Evolutionary conservation across 2,113 vertebrate genomes (phyloP).

Genomic region (Sander lucioperca): DNA sequence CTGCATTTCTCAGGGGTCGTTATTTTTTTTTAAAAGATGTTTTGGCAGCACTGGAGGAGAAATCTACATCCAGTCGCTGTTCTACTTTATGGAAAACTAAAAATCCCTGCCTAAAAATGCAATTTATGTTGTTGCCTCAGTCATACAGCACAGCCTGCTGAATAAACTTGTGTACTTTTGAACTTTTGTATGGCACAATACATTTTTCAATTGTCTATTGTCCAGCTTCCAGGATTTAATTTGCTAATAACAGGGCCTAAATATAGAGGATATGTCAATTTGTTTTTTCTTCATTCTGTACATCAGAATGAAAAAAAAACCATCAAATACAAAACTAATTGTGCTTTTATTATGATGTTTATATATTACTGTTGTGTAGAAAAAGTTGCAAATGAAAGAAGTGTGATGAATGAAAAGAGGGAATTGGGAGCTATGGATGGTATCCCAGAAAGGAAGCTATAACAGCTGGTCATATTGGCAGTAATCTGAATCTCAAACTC

Average conservation of each 20-base stretch:
- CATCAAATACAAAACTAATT: too few relatives aligned
- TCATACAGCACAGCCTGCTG: neutral
- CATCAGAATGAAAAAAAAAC: too few relatives aligned
- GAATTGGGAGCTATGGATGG: neutral
- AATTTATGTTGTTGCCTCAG: neutral
- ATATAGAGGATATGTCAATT: conserved; percentile 37
- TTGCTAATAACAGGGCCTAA: conserved; percentile 38
- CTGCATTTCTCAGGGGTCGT: conserved; percentile 34
- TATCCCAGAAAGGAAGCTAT: neutral
- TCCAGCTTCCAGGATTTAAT: conserved; percentile 23
- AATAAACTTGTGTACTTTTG: conserved; percentile 19
- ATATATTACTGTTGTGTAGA: neutral
- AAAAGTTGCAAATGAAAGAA: neutral
- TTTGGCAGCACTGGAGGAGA: neutral
- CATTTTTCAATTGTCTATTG: conserved; percentile 46
- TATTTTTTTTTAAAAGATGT: conserved; percentile 19
- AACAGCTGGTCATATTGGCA: neutral
- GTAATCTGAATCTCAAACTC: neutral
- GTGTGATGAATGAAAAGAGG: conserved; percentile 8
- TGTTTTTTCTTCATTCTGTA: conserved; percentile 22
- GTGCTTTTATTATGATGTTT: neutral
- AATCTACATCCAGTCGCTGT: conserved; percentile 2
- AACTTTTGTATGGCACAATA: neutral
- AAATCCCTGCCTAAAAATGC: neutral
- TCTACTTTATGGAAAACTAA: neutral